A percentile compares a stretch with the other conserved stretches of the same genome.
These are phyloP conservation scores for Dysidea cf. avara DNA, from an alignment of 37 sponge, comb jelly and placozoan genomes.

Conservation along the genomic window DNA sequence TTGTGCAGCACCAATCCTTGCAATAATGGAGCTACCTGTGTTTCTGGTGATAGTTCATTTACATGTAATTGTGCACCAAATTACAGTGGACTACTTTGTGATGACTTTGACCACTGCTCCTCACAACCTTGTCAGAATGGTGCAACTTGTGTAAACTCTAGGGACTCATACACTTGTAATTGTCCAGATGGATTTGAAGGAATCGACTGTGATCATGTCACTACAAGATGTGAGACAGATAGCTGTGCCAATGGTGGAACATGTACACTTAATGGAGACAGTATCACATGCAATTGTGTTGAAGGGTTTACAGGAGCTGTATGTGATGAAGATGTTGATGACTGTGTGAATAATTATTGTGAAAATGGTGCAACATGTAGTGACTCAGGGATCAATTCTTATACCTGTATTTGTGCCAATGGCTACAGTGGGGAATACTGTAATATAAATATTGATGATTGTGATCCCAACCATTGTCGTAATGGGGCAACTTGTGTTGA, in stretches of 20 bases:
- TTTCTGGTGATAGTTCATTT: background rate
- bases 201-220: constrained; percentile 10
- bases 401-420: constrained; percentile 14
- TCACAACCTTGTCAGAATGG: constrained; percentile 12
- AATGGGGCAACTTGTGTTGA: constrained; percentile 44
- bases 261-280: constrained; percentile 7
- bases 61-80: background rate
- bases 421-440: constrained; percentile 39
- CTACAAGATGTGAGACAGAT: constrained; percentile 11
- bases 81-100: constrained; percentile 31
- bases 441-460: constrained; percentile 33
- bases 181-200: constrained; percentile 25
- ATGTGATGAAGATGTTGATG: constrained; percentile 13
- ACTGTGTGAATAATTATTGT: background rate
- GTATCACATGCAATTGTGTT: background rate
- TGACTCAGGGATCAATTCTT: constrained; percentile 5
- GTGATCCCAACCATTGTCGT: constrained; percentile 13
- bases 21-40: constrained; percentile 42
- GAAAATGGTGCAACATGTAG: constrained; percentile 27
- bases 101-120: constrained; percentile 14
- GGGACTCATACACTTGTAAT: background rate
- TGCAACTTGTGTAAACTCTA: constrained; percentile 1
- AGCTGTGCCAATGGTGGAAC: constrained; percentile 25
- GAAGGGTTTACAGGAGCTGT: constrained; percentile 1
- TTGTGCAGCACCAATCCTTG: constrained; percentile 54